Conservation (phyloP, 2,888 invertebrate genomes). For the Villa cingulata region DNA sequence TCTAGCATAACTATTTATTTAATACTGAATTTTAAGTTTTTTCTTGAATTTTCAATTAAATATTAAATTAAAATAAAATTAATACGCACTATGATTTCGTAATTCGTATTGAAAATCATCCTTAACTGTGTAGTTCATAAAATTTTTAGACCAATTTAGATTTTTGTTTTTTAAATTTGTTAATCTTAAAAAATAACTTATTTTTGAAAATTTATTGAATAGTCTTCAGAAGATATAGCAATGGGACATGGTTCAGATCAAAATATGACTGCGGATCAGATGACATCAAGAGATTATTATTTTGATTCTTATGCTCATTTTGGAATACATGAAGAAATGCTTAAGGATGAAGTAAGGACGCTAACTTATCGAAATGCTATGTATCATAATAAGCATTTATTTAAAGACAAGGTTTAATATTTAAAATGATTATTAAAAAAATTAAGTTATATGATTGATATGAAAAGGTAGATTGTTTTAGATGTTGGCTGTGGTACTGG, state of each 20-base stretch:
- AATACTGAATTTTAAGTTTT: no score
- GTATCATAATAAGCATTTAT: constrained; percentile 98
- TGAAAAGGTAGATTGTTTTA: constrained; percentile 52
- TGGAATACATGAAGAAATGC: constrained; percentile 99
- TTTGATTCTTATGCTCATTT: constrained; percentile 99
- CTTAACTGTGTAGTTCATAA: no score
- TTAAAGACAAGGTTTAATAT: constrained; percentile 59
- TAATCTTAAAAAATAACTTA: neutral
- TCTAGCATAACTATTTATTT: no score
- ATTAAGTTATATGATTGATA: neutral
- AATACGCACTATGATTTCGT: no score
- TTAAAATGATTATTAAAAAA: neutral
- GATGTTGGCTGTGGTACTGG: constrained; percentile 99
- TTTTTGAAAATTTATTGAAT: neutral
- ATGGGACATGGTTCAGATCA: constrained; percentile 2
- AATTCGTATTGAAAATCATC: no score
- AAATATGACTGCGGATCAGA: constrained; percentile 56
- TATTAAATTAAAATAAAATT: no score
- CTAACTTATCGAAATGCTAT: constrained; percentile 97
- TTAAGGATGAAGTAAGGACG: constrained; percentile 98
- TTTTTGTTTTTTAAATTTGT: no score
- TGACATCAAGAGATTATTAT: constrained; percentile 99
- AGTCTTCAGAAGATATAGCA: constrained; percentile 6
- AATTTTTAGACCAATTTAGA: no score
- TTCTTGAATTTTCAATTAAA: no score